Base-by-base conservation (phyloP, 2,113 vertebrate species). In the Cacatua alba region DNA sequence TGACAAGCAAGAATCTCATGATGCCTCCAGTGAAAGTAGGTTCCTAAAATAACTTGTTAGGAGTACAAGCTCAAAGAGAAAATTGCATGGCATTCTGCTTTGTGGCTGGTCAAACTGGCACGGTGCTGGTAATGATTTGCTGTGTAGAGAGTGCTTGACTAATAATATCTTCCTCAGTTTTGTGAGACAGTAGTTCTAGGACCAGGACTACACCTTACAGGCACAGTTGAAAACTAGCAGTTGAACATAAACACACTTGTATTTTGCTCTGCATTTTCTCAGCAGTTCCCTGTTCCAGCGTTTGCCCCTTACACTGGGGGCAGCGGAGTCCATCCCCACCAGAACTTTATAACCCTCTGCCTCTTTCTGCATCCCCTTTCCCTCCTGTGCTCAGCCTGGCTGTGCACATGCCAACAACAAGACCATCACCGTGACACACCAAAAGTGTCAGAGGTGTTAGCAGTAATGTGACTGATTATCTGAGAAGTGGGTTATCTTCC, bases 381-480 rank as follows among this genome's bases (percentile, higher is more conserved):
- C 21, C 28, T 72, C 41, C 55, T n/a, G 55, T n/a, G 55, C 55
- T 57, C 33, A 57, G n/a, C 35, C 59, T 67, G 31, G 52, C 39
- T 1, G 1, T 68, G 31, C 33, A 20, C 1, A 0, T 63, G 59
- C 52, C 1, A 0, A n/a, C 35, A 35, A 5, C 2, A 44, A 35
- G 62, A 41, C 26, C 2, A 0, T 26, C 53, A 57, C 41, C 0
- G 0, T 1, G 5, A 31, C 48, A 21, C 29, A 17, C 12, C 46
- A 28, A n/a, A n/a, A 14, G 12, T 16, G n/a, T 86, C 70, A 68
- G 64, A 82, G 28, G n/a, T 48, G 26, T 48, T 59, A 20, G 33
- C 35, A 20, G 11, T 29, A 10, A 48, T 69, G 37, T 2, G 1
- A 20, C 64, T 39, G 64, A 55, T 78, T n/a, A 52, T 28, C 35